Evolutionary conservation across 2,797 vertebrate species (phyloP).

Genomic region (Helostoma temminkii): DNA sequence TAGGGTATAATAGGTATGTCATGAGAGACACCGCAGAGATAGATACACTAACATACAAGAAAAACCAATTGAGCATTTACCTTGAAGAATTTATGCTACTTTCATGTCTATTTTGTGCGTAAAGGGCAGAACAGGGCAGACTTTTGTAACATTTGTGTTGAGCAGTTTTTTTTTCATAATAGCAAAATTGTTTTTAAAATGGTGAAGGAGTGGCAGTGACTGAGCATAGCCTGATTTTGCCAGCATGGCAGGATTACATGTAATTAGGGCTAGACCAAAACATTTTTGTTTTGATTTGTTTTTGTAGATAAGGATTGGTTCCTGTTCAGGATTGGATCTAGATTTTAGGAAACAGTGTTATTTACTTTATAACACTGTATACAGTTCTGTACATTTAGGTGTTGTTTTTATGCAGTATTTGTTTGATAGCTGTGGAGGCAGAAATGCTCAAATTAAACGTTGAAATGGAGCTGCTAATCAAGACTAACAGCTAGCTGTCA

Average conservation of each 20-base stretch:
- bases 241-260: slow-evolving; percentile 11
- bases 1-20: slow-evolving; percentile 45
- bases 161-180: background rate
- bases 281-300: slow-evolving; percentile 26
- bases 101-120: background rate
- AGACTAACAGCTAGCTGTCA: slow-evolving; percentile 22
- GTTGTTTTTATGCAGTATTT: slow-evolving; percentile 14
- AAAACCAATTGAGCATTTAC: background rate
- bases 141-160: background rate
- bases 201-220: background rate
- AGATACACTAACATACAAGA: slow-evolving; percentile 5
- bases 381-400: background rate
- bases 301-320: slow-evolving; percentile 28
- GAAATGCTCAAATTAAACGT: slow-evolving; percentile 19
- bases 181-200: background rate
- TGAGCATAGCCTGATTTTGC: background rate
- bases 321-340: background rate
- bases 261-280: slow-evolving; percentile 37
- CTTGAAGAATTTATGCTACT: background rate
- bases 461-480: slow-evolving; percentile 32
- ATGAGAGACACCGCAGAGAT: slow-evolving; percentile 30
- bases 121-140: background rate
- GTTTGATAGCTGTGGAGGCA: background rate
- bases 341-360: slow-evolving; percentile 10
- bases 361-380: too few species aligned